Conservation (phyloP, 1,140 invertebrate species). For the Cotesia typhae region DNA sequence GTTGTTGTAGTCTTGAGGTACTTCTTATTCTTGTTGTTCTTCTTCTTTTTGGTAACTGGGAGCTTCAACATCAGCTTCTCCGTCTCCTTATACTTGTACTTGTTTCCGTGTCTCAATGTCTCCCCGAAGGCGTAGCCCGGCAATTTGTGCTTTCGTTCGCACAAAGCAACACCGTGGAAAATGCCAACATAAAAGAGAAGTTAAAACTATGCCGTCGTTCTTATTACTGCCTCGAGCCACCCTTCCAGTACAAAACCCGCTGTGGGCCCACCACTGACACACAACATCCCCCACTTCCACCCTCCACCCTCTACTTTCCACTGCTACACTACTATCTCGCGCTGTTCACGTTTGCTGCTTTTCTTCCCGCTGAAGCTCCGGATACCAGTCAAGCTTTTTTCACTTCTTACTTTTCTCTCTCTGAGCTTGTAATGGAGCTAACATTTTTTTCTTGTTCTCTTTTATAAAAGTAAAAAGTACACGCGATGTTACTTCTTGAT, state of each 20-base stretch:
- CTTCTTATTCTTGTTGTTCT: conserved; percentile 22
- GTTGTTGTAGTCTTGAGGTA: conserved; percentile 18
- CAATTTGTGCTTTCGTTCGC: conserved; percentile 67
- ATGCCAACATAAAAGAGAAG: conserved; percentile 66
- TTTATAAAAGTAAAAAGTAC: conserved; percentile 2
- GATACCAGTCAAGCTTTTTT: background rate
- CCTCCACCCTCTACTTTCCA: conserved; percentile 25
- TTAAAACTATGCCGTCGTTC: conserved; percentile 68
- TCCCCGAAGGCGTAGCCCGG: conserved; percentile 62
- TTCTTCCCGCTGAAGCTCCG: conserved; percentile 24
- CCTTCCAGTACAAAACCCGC: conserved; percentile 38
- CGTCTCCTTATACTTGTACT: conserved; percentile 10
- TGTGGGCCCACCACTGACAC: conserved; percentile 39
- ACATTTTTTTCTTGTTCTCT: conserved; percentile 36
- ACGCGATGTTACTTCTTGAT: conserved; percentile 35
- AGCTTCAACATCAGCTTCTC: conserved; percentile 10
- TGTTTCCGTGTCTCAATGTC: conserved; percentile 63
- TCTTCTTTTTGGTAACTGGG: conserved; percentile 6
- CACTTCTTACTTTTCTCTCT: conserved; percentile 25
- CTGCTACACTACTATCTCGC: conserved; percentile 18
- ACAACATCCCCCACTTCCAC: conserved; percentile 22
- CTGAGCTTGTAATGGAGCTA: conserved; percentile 38
- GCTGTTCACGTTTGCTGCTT: conserved; percentile 42
- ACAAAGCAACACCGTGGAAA: conserved; percentile 62
- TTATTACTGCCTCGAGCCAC: conserved; percentile 65